Evolutionary conservation across 2,113 vertebrate species (phyloP).

Genomic region (Cheirogaleus medius): DNA sequence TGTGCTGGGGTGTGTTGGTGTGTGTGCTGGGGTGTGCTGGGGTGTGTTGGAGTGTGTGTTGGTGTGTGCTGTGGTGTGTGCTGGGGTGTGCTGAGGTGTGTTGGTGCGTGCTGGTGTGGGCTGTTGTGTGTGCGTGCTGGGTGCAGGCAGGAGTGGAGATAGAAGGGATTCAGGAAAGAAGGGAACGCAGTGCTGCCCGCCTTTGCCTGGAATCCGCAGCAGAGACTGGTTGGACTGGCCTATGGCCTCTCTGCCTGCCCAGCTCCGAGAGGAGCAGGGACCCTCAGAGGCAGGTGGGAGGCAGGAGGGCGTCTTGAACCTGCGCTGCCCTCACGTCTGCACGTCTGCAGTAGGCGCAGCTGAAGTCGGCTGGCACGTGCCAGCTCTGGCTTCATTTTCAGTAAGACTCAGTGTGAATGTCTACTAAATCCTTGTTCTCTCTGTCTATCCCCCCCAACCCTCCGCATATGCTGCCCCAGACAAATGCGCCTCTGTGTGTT

Average conservation of each 20-base stretch:
- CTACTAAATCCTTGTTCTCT: not conserved
- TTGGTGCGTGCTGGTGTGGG: no score
- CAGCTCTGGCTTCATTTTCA: slow-evolving; percentile 18
- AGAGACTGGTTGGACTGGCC: not conserved
- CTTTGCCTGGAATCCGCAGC: not conserved
- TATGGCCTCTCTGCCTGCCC: not conserved
- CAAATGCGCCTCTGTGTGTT: not conserved
- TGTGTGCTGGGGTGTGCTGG: no score
- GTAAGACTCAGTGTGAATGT: not conserved
- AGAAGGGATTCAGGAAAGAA: not conserved
- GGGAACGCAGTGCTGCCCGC: not conserved
- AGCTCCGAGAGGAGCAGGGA: not conserved
- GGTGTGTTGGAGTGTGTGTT: no score
- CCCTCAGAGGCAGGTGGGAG: not conserved
- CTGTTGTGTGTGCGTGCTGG: no score
- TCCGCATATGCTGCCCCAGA: not conserved
- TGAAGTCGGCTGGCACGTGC: not conserved
- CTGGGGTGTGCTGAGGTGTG: no score
- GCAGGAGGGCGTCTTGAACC: not conserved
- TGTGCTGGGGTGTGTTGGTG: no score
- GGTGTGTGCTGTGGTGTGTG: not conserved
- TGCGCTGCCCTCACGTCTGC: not conserved
- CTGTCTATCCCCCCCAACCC: accelerated
- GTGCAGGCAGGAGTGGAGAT: not conserved
- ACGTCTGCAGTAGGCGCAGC: not conserved